Evolutionary conservation across 2,113 vertebrate genomes (phyloP), one percentile per base, ranked within the genome.

Genomic region (Zapornia atra): DNA sequence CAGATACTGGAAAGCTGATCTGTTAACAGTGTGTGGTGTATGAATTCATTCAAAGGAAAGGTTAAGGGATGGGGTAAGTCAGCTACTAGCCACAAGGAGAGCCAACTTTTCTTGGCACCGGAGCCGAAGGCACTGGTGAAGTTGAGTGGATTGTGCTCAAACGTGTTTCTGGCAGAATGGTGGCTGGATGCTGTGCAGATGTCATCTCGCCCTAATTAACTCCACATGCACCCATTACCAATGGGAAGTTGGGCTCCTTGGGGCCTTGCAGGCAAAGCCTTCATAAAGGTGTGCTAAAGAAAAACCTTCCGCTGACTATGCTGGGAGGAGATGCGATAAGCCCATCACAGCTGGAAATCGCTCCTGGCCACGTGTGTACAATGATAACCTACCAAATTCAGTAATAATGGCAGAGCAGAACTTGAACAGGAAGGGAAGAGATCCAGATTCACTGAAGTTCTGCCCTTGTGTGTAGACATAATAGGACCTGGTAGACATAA

Each of bases 261-360:
- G 76, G 51, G 90, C 91, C 86, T 54, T 46, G 57, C 36, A 77
- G 77, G 86, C 40, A 15, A 73, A 87, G 26, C 87, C 73, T 68
- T 82, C 70, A 20, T 70, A 86, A 68, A 94, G 95, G 79, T 93
- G 76, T 97, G 88, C 87, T 93, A 86, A 90, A 83, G 69, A 26
- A 92, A 92, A 82, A 28, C 61, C 77, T 75, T 68, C 78, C 0
- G 1, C 71, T 87, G 87, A 26, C 86, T 34, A 0, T 90, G 76
- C 46, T 57, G n/a, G 75, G 25, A 50, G 50, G 40, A 82, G 56
- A 61, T 60, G 63, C 54, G 86, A 76, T 95, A 21, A 24, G 50
- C 64, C 64, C 79, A 82, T 89, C 82, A 53, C 71, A 56, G 95
- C 93, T 94, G 92, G 96, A 93, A 94, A 73, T 69, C 71, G 7